Percentiles rank a stretch among this genome's conserved stretches.
Conservation (phyloP, 2,113 vertebrate species). For the Equus quagga region DNA sequence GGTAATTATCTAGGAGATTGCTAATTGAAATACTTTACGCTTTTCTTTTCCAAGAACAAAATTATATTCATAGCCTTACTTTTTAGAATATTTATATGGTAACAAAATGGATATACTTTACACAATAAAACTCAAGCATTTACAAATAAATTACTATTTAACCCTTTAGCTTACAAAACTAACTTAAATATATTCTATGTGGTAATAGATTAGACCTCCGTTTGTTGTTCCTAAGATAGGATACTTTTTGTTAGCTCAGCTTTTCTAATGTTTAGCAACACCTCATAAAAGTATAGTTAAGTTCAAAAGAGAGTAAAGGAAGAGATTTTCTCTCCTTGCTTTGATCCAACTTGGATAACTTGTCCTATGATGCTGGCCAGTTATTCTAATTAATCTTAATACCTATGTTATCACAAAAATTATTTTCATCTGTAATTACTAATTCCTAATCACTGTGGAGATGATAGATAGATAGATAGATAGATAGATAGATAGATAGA, state of each 20-base stretch:
- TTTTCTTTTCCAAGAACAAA: slow-evolving; percentile 69
- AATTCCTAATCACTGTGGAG: neutral
- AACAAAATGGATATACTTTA: slow-evolving; percentile 67
- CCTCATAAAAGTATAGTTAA: neutral
- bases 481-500: neutral
- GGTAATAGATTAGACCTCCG: neutral
- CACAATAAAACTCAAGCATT: slow-evolving; percentile 37
- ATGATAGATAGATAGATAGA: neutral
- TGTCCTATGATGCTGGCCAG: neutral
- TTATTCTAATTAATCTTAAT: neutral
- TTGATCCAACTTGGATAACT: neutral
- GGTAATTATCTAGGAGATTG: slow-evolving; percentile 75
- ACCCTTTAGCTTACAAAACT: neutral
- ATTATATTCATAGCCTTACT: slow-evolving; percentile 73
- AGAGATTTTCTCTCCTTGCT: neutral
- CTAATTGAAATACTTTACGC: slow-evolving; percentile 83
- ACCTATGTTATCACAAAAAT: neutral
- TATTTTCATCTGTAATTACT: neutral
- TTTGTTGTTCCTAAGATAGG: neutral
- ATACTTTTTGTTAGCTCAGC: neutral
- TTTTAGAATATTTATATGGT: slow-evolving; percentile 46
- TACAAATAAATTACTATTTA: slow-evolving; percentile 42
- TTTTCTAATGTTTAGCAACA: neutral
- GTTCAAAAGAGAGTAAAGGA: neutral
- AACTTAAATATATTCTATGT: neutral